phyloP scores from a whole-genome alignment of 1,140 invertebrate species.

The Drosophila bocki region DNA sequence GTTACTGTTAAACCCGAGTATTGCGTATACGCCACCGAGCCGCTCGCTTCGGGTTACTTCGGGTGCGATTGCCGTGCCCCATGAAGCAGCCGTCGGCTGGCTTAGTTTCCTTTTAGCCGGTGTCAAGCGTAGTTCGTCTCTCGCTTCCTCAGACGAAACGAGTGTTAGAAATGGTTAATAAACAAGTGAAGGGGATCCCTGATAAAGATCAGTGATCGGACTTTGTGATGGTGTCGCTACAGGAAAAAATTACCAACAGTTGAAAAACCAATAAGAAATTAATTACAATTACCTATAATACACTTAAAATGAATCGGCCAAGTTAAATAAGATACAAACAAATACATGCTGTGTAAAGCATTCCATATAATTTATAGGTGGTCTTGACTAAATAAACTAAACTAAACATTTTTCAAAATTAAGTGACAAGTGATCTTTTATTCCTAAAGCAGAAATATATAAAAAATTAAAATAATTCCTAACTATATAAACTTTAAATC shows the following conservation, averaged over 20 bases:
- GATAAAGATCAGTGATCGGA: constrained; percentile 5
- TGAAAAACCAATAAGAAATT: background rate
- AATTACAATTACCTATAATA: background rate
- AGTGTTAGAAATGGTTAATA: constrained; percentile 20
- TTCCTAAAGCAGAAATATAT: background rate
- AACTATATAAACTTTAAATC: background rate
- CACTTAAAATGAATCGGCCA: background rate
- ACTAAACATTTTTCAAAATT: background rate
- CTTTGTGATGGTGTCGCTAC: background rate
- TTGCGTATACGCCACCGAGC: constrained; percentile 59
- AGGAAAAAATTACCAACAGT: background rate
- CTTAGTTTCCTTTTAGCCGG: constrained; percentile 77
- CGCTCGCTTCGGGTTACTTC: constrained; percentile 27
- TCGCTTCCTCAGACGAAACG: constrained; percentile 29
- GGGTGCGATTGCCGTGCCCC: constrained; percentile 24
- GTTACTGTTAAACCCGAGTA: constrained; percentile 18
- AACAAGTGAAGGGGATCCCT: constrained; percentile 8
- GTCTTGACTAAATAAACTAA: background rate
- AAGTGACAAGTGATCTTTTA: background rate
- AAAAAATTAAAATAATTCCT: background rate
- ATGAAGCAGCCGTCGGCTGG: constrained; percentile 31
- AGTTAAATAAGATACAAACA: background rate
- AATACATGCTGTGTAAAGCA: too few species aligned
- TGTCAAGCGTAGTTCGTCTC: constrained; percentile 54
- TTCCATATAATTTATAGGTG: background rate